A percentile compares a stretch with the other conserved stretches of the same genome.
phyloP scores from a whole-genome alignment of 2,113 vertebrate species.

The Chionodraco myersi region DNA sequence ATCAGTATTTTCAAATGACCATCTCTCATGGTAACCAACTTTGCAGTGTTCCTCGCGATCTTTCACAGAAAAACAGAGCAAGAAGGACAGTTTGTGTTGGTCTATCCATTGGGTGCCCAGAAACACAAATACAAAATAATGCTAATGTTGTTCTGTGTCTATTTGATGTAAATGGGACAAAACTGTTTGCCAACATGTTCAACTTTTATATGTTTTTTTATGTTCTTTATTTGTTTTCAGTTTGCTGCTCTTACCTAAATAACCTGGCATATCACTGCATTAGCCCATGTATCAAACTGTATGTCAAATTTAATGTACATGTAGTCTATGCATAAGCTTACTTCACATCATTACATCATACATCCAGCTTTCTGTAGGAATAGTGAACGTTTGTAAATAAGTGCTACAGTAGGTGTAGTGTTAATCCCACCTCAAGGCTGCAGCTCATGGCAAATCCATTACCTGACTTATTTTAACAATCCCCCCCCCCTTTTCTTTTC shows the following conservation, averaged over 20 bases:
- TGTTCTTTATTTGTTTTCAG: too few relatives aligned
- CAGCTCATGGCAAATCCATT: constrained; percentile 45
- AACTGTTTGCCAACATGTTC: background rate
- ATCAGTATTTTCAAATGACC: background rate
- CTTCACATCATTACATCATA: background rate
- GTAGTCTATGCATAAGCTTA: constrained; percentile 9
- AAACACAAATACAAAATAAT: background rate
- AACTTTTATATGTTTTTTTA: background rate
- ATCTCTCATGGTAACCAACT: too few relatives aligned
- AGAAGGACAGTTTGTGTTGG: background rate
- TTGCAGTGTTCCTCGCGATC: background rate
- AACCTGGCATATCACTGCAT: constrained; percentile 1
- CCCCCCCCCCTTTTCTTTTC: constrained; percentile 8
- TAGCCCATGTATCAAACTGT: constrained; percentile 5
- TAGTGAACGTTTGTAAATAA: constrained; percentile 36
- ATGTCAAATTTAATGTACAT: constrained; percentile 5
- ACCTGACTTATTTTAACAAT: constrained; percentile 25
- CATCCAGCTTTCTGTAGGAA: constrained; percentile 20
- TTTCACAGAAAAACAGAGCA: background rate
- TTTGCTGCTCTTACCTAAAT: constrained; percentile 20
- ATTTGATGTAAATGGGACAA: background rate
- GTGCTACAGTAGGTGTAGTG: constrained; percentile 5
- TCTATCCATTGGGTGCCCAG: background rate
- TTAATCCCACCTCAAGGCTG: constrained; percentile 38
- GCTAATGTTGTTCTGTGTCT: background rate